phyloP scores from a whole-genome alignment of 2,113 vertebrate species.

The Pteropus alecto region DNA sequence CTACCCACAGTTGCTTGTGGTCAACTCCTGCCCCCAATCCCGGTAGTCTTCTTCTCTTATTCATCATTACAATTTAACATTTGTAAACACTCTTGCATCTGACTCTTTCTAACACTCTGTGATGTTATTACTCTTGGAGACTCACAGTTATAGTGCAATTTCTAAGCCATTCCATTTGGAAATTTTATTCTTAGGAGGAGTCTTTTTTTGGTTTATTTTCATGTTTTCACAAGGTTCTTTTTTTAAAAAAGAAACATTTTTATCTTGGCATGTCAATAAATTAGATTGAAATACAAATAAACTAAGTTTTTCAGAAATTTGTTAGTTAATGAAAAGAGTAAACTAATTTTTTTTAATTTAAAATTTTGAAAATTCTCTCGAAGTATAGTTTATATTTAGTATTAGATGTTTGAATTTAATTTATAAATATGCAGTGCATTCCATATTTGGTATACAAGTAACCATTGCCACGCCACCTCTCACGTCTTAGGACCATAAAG shows the following conservation, averaged over 20 bases:
- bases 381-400: conserved; percentile 23
- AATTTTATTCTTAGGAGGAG: background rate
- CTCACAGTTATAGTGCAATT: background rate
- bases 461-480: conserved; percentile 53
- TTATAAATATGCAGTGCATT: conserved; percentile 28
- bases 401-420: conserved; percentile 45
- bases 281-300: background rate
- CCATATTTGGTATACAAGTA: conserved; percentile 46
- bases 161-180: background rate
- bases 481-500: conserved; percentile 66
- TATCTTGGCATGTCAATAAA: conserved; percentile 22
- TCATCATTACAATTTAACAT: background rate
- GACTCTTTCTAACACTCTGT: background rate
- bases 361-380: background rate
- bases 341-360: background rate
- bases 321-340: background rate
- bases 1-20: background rate
- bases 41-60: background rate
- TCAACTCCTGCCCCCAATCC: too few relatives aligned
- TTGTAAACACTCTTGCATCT: background rate
- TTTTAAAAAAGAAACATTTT: background rate
- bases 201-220: background rate
- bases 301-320: background rate
- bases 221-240: background rate
- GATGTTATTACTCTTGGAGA: background rate